Evolutionary conservation across 2,888 invertebrate species (phyloP), one percentile per base, ranked within the genome.

Genomic region (Ornithoptera priamus): DNA sequence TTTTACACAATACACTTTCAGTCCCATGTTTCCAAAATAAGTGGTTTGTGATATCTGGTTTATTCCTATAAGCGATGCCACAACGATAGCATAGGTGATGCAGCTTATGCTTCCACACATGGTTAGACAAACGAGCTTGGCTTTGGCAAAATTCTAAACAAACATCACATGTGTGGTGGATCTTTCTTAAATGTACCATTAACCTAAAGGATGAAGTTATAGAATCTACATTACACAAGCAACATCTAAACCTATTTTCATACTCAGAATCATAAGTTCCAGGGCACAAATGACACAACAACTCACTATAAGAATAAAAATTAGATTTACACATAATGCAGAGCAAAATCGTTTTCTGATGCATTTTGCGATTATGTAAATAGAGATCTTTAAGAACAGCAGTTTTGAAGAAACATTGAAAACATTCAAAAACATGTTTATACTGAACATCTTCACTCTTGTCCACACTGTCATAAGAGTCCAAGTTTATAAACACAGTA

Each of bases 21-120:
- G 97, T 97, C 30, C 97, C 97, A 85, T 98, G 97, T 85, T 97
- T 98, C 97, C 97, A 97, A 84, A 97, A 97, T 69, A 97, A 90
- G 89, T 98, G 97, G 81, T 97, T 97, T 20, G 96, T 97, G 71
- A 97, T 97, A 80, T 97, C 97, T 68, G 95, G 95, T 83, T 97
- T 97, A 85, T 97, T 97, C 75, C 97, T 94, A 83, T 97, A 97
- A 0, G 97, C 95, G 73, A 97, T 96, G 50, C 97, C 97, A 84
- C 97, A 97, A 36, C 97, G 94, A 84, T 97, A 97, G 81, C 97
- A 97, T 69, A 97, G 89, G 86, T 97, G 97, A 85, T 97, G 95
- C 58, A 97, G 86, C 86, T 97, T 97, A 82, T 97, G 97, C 88
- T 97, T 97, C 96, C 97, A 97, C 30, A 97, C 96, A 81, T 97